Conservation (phyloP, 2,888 invertebrate species). For the Choreutis nemorana region DNA sequence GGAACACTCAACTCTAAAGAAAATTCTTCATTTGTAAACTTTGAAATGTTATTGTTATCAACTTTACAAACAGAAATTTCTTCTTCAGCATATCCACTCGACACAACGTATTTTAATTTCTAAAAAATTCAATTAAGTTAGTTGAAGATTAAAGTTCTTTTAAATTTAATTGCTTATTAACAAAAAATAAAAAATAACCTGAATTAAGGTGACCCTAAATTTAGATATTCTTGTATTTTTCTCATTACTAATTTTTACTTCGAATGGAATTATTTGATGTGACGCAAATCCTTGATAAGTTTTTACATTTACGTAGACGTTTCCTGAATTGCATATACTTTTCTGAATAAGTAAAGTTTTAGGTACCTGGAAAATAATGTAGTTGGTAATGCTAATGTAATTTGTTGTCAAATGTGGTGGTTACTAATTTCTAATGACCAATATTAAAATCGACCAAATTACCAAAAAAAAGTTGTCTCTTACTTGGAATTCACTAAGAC, state of each 20-base stretch:
- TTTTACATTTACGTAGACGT: conserved; percentile 28
- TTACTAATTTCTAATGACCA: neutral
- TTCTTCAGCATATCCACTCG: conserved; percentile 32
- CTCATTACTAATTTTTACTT: conserved; percentile 33
- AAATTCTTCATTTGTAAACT: conserved; percentile 25
- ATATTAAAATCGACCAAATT: conserved; percentile 1
- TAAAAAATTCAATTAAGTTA: conserved; percentile 18
- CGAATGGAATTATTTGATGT: conserved; percentile 35
- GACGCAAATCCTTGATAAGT: conserved; percentile 37
- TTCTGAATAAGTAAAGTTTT: conserved; percentile 27
- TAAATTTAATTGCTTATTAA: neutral
- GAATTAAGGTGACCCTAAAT: conserved; percentile 29
- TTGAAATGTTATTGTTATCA: conserved; percentile 23
- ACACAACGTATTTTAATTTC: conserved; percentile 36
- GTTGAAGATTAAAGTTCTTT: too few relatives aligned
- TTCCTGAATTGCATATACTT: conserved; percentile 24
- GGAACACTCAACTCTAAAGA: conserved; percentile 39
- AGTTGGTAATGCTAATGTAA: neutral
- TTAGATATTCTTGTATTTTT: conserved; percentile 31
- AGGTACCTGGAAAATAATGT: conserved; percentile 25
- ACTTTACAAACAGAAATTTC: conserved; percentile 30
- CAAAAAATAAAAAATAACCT: conserved; percentile 22
- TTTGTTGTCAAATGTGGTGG: neutral
- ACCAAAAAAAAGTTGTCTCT: too few relatives aligned
- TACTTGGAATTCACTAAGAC: conserved; percentile 31